phyloP scores from a whole-genome alignment of 2,888 invertebrate genomes.

The Apotomis betuletana region DNA sequence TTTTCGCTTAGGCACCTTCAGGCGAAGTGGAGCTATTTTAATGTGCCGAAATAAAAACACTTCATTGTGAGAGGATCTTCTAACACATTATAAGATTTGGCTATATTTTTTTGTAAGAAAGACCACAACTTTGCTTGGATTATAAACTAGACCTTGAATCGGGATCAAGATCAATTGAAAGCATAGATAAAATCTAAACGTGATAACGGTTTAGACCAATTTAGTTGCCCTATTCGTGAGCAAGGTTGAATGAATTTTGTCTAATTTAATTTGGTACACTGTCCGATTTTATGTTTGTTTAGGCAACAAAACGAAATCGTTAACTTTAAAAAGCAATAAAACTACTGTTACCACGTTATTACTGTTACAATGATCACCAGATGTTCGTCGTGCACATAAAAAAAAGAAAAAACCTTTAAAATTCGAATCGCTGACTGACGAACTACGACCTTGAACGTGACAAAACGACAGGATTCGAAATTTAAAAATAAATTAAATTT shows the following conservation, averaged over 20 bases:
- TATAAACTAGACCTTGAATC: conserved; percentile 17
- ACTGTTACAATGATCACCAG: conserved; percentile 60
- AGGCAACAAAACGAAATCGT: conserved; percentile 48
- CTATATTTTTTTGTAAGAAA: too few species aligned
- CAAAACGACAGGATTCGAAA: conserved; percentile 73
- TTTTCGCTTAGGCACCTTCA: too few species aligned
- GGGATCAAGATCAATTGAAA: conserved; percentile 28
- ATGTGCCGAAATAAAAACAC: too few species aligned
- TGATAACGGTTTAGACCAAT: conserved; percentile 29
- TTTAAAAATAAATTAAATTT: conserved; percentile 72
- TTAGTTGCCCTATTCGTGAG: conserved; percentile 28
- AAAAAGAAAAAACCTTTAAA: conserved; percentile 51
- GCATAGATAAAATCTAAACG: conserved; percentile 26
- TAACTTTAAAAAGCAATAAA: conserved; percentile 59
- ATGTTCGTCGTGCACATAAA: conserved; percentile 58
- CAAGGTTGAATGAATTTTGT: conserved; percentile 37
- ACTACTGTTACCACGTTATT: conserved; percentile 51
- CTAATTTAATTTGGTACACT: conserved; percentile 33
- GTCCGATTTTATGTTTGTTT: conserved; percentile 34
- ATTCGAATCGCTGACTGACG: conserved; percentile 47
- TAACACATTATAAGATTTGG: too few species aligned
- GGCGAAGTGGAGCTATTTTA: too few species aligned
- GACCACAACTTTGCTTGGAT: too few species aligned
- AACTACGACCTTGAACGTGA: conserved; percentile 78
- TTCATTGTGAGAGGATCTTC: too few species aligned